Evolutionary conservation across 1,140 invertebrate species (phyloP), one percentile per base, ranked within the genome.

Genomic region (Neodiprion fabricii): DNA sequence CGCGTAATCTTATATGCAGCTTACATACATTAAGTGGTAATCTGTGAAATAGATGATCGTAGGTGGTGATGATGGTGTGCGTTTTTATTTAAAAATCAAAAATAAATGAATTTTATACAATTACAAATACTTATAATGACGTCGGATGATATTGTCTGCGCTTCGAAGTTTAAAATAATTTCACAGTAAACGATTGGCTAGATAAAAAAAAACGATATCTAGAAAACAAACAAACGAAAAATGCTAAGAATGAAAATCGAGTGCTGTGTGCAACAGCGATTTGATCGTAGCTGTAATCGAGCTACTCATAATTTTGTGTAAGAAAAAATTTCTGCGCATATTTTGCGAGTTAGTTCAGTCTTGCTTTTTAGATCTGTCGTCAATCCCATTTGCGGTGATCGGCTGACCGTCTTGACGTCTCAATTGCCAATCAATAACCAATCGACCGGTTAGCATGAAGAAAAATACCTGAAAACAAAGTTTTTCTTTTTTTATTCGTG

Each of bases 371-470:
- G 78, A 77, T 83, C 88, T 89, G 17, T 89, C 87, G 23, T 89
- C 88, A 10, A 88, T 81, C 9, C 86, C 89, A 72, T 88, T 87
- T 9, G 83, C 84, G 10, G 81, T 85, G 23, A 83, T 73, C 8
- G 84, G 76, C 75, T 84, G 82, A 21, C 78, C 80, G 72, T 85
- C 80, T 82, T 89, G 86, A 61, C 89, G 85, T 78, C 87, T 87
- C 1, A 91, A 76, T 78, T 94, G 93, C 83, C 90, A 92, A 74
- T 93, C 92, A 70, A 95, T 93, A 14, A 99, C 95, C 66, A 99
- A 89, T 76, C 98, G 91, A 79, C 97, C 98, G 68, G 92, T 93
- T n/a, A 99, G 89, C 93, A 99, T 97, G 80, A 99, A 96, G 81
- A 97, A 95, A 87, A 99, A 99, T 14, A 99, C 91, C 90, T 92